Conservation (phyloP, 2,888 invertebrate species). For the Oscheius sp. region DNA sequence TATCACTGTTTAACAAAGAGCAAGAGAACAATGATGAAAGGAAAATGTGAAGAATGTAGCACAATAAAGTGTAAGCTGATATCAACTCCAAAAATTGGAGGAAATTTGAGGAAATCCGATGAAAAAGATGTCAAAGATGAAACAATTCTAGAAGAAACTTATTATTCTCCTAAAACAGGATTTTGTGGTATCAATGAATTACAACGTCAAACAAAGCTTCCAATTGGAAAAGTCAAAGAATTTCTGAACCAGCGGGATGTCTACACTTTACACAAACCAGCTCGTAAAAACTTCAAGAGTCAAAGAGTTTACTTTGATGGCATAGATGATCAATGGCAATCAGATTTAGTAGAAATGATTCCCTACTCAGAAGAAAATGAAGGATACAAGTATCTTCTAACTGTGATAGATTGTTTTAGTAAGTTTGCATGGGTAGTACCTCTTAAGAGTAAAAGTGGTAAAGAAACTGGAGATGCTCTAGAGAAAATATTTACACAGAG, state of each 20-base stretch:
- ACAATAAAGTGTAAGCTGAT: conserved; percentile 42
- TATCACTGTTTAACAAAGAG: conserved; percentile 5
- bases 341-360: conserved; percentile 55
- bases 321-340: conserved; percentile 52
- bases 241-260: conserved; percentile 45
- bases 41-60: conserved; percentile 35
- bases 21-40: conserved; percentile 30
- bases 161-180: conserved; percentile 39
- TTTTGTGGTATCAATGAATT: conserved; percentile 50
- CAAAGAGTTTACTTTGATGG: conserved; percentile 44
- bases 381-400: conserved; percentile 37
- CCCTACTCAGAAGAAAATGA: conserved; percentile 52
- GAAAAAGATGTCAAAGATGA: conserved; percentile 3
- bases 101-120: neutral
- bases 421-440: conserved; percentile 46
- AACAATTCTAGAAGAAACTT: conserved; percentile 37
- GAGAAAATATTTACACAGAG: conserved; percentile 39
- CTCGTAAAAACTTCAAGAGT: conserved; percentile 46
- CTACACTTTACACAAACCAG: conserved; percentile 50
- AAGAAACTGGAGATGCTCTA: conserved; percentile 52
- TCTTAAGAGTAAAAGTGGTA: conserved; percentile 46
- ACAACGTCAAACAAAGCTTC: conserved; percentile 31
- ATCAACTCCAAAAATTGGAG: conserved; percentile 6
- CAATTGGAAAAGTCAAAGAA: conserved; percentile 36
- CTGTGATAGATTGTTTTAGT: conserved; percentile 39